Conservation (phyloP, 2,113 vertebrate genomes). For the Mobula hypostoma region DNA sequence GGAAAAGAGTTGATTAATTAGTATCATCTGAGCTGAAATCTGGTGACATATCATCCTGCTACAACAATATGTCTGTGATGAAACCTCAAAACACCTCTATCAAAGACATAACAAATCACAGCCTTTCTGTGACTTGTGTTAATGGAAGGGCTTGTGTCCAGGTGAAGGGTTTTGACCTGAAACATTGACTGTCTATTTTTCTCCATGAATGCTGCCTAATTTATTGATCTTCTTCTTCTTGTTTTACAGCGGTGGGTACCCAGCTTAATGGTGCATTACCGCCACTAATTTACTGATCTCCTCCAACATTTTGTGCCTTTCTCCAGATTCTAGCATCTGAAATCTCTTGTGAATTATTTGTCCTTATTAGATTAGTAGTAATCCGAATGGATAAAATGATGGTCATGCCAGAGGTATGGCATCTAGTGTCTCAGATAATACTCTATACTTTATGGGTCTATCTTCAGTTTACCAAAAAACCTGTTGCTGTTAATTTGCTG, state of each 20-base stretch:
- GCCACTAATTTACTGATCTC: too few relatives aligned
- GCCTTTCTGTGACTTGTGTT: not conserved
- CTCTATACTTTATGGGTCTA: not conserved
- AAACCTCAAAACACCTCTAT: not conserved
- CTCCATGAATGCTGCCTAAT: too few relatives aligned
- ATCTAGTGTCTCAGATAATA: too few relatives aligned
- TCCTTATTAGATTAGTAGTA: not conserved
- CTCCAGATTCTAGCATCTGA: too few relatives aligned
- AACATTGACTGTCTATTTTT: too few relatives aligned
- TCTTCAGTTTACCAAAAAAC: not conserved
- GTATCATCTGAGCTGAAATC: not conserved
- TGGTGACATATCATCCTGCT: not conserved
- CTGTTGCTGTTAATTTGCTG: too few relatives aligned
- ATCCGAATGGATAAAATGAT: not conserved
- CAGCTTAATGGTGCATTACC: too few relatives aligned
- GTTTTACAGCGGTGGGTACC: too few relatives aligned
- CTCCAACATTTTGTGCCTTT: too few relatives aligned
- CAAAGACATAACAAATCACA: not conserved
- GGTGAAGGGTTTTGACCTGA: too few relatives aligned
- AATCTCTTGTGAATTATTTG: not conserved
- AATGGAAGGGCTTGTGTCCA: not conserved
- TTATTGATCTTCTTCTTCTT: too few relatives aligned
- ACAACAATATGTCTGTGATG: not conserved
- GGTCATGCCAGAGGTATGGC: too few relatives aligned
- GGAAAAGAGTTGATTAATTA: not conserved